Percentiles rank a stretch among this genome's conserved stretches.
These are phyloP conservation scores for Ophonus ardosiacus DNA, from an alignment of 2,888 invertebrate genomes.

Conservation along the genomic window DNA sequence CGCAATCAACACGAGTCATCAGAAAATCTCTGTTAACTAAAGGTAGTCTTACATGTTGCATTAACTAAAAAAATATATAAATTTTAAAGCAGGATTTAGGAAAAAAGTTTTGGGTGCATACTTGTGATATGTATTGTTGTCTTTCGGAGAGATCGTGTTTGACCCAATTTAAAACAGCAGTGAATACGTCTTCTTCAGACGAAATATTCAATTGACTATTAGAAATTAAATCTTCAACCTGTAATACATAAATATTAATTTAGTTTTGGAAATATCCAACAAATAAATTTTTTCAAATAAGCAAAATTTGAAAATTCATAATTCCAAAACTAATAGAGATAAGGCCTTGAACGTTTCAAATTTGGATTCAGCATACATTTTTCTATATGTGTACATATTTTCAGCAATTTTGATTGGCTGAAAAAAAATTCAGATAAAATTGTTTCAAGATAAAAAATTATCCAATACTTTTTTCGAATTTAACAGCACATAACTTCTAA, in stretches of 20 bases:
- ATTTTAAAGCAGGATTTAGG: not conserved
- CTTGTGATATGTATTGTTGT: conserved; percentile 79
- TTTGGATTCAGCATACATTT: not conserved
- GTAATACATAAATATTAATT: conserved; percentile 54
- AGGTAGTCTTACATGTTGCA: conserved; percentile 82
- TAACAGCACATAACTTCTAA: not conserved
- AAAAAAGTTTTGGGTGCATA: conserved; percentile 68
- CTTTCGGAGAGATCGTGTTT: conserved; percentile 81
- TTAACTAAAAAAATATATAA: conserved; percentile 74
- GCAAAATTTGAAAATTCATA: not conserved
- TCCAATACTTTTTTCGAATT: not conserved
- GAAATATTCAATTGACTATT: conserved; percentile 83
- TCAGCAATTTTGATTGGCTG: not conserved
- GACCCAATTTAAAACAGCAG: conserved; percentile 83
- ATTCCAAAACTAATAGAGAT: not conserved
- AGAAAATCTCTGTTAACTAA: conserved; percentile 82
- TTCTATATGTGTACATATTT: not conserved
- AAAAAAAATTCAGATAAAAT: not conserved
- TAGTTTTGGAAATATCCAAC: too few species aligned
- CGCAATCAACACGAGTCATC: conserved; percentile 83
- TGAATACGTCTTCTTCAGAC: conserved; percentile 83
- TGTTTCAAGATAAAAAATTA: not conserved
- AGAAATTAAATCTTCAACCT: conserved; percentile 82
- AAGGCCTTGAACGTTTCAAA: not conserved
- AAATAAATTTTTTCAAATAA: not conserved